Evolutionary conservation across 2,113 vertebrate species (phyloP).

Genomic region (Phycodurus eques): DNA sequence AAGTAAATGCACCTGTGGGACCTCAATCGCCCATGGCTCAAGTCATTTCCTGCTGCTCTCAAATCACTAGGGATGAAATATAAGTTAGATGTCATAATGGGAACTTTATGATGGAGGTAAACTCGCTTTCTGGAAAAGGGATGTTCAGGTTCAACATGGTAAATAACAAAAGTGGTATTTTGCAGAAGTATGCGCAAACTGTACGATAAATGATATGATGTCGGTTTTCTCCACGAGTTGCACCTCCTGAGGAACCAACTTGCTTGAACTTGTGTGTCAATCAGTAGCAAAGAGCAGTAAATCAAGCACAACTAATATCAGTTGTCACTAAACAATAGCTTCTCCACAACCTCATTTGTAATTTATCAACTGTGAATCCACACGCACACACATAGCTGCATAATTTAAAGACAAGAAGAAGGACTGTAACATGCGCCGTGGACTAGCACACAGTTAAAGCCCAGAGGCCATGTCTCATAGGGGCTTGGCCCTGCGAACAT

Average conservation of each 20-base stretch:
- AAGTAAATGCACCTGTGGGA: constrained; percentile 6
- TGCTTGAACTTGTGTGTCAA: constrained; percentile 50
- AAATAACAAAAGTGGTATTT: not conserved
- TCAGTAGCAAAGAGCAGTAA: constrained; percentile 43
- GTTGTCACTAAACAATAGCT: constrained; percentile 43
- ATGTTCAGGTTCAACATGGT: not conserved
- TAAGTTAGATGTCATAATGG: not conserved
- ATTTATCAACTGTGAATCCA: constrained; percentile 5
- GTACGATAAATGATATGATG: not conserved
- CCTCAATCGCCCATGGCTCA: constrained; percentile 19
- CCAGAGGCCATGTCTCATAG: constrained; percentile 46
- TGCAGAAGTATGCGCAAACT: not conserved
- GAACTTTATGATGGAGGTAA: constrained; percentile 1
- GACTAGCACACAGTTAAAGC: constrained; percentile 24
- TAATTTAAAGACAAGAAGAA: constrained; percentile 21
- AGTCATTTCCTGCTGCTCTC: constrained; percentile 29
- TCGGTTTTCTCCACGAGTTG: constrained; percentile 6
- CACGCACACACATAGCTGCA: constrained; percentile 9
- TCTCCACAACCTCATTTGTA: constrained; percentile 1
- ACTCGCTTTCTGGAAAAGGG: constrained; percentile 1
- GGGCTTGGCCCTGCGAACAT: constrained; percentile 57
- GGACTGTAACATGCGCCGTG: constrained; percentile 7
- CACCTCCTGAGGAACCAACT: constrained; percentile 7
- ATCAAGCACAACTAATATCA: constrained; percentile 47
- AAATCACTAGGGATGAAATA: constrained; percentile 30